Conservation (phyloP, 2,113 vertebrate species). For the Corydoras sp. region DNA sequence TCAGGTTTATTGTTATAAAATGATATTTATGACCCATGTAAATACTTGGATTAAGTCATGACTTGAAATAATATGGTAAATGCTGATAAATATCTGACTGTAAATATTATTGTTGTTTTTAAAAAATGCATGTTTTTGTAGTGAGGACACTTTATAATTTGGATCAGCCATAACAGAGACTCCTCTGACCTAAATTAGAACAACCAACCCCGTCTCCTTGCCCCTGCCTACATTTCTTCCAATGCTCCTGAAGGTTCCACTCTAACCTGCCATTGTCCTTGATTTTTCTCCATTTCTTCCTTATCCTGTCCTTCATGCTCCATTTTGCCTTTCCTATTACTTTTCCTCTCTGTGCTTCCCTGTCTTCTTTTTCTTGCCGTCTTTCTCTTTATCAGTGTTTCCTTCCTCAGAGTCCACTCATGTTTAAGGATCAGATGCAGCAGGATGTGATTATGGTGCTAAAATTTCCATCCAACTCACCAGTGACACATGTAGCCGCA, state of each 20-base stretch:
- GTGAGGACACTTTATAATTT: neutral
- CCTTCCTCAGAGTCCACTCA: slow-evolving; percentile 99
- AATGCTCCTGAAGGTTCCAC: slow-evolving; percentile 56
- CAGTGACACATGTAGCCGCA: slow-evolving; percentile 93
- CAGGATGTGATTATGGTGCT: slow-evolving; percentile 99
- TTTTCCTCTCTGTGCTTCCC: neutral
- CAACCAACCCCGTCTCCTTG: slow-evolving; percentile 34
- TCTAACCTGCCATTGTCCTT: slow-evolving; percentile 65
- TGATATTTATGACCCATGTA: too few species aligned
- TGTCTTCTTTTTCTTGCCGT: slow-evolving; percentile 24
- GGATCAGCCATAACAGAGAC: neutral
- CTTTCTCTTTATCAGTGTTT: slow-evolving; percentile 96
- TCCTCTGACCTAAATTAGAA: neutral
- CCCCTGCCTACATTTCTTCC: slow-evolving; percentile 47
- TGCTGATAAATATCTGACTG: too few species aligned
- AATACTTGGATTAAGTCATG: too few species aligned
- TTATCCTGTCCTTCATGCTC: slow-evolving; percentile 54
- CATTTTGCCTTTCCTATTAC: neutral
- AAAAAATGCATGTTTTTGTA: neutral
- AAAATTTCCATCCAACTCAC: slow-evolving; percentile 98
- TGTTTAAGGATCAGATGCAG: slow-evolving; percentile 99
- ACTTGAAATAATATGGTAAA: too few species aligned
- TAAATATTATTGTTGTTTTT: too few species aligned
- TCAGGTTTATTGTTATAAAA: too few species aligned
- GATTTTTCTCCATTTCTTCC: slow-evolving; percentile 59